Evolutionary conservation across 2,797 vertebrate genomes (phyloP), one percentile per base, ranked within the genome.

Genomic region (Vireo griseus): DNA sequence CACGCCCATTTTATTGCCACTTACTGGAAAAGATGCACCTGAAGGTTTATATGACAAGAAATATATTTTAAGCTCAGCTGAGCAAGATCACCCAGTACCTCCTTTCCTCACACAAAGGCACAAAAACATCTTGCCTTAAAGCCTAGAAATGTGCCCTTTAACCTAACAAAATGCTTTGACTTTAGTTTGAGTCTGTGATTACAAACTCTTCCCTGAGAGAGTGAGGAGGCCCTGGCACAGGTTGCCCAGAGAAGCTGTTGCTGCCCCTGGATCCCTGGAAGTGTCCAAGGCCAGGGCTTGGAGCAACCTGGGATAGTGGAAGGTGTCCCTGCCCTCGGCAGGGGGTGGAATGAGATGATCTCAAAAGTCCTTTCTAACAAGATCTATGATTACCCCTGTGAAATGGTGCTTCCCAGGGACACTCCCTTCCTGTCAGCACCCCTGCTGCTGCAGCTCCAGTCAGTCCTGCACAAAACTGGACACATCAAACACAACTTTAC

Each of bases 381-480:
- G 65, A 71, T n/a, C 25, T 35, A 3, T 1, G 31, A 58, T 17
- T 10, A 82, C 59, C 18, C 21, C 48, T 12, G 29, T 19, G 48
- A 52, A 55, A 26, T 5, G 14, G 24, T 3, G 15, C 29, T 63
- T 59, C 21, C 62, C 65, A 84, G 59, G 58, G 72, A 55, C 42
- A 17, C 9, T 33, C 29, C 44, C 4, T 1, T 39, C 62, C 65
- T 35, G 35, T n/a, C 57, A 17, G 25, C 26, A 17, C 16, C 42
- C 4, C 3, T 5, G 24, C 42, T 0, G 2, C 62, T 28, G 57
- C 83, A 80, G 68, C 80, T 61, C 50, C 0, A 3, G 7, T 45
- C 65, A 83, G 72, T 10, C 26, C 73, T 47, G 39, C 47, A 45
- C 25, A 26, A 7, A 44, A 51, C 0, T 0, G 5, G 21, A 42